A percentile compares a stretch with the other conserved stretches of the same genome.
These are phyloP conservation scores for Catostomus latipinnis DNA, from an alignment of 2,797 vertebrate species.

Conservation along the genomic window DNA sequence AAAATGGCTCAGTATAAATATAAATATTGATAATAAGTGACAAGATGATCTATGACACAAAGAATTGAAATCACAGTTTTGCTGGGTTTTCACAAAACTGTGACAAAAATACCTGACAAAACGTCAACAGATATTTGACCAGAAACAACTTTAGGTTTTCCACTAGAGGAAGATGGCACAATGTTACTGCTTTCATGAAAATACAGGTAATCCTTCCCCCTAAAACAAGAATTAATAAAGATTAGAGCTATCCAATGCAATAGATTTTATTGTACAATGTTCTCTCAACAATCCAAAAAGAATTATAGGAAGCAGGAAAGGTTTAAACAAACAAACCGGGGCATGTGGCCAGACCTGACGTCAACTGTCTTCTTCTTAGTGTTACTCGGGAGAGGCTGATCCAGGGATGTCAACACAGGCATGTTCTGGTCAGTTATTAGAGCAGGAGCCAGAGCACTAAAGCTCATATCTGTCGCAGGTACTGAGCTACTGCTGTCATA, in stretches of 20 bases:
- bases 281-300: neutral
- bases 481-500: constrained; percentile 80
- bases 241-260: neutral
- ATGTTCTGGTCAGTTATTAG: constrained; percentile 58
- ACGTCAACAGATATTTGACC: constrained; percentile 26
- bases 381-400: constrained; percentile 49
- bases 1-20: neutral
- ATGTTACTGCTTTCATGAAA: constrained; percentile 66
- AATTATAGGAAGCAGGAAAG: neutral
- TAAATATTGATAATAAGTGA: neutral
- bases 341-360: constrained; percentile 72
- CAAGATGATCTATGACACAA: neutral
- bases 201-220: constrained; percentile 84
- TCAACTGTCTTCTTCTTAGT: constrained; percentile 68
- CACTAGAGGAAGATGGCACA: neutral
- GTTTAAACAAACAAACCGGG: constrained; percentile 75
- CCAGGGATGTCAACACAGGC: constrained; percentile 60
- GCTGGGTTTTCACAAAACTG: neutral
- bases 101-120: constrained; percentile 48
- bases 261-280: neutral
- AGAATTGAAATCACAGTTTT: neutral
- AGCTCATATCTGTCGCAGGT: constrained; percentile 70
- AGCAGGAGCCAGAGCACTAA: constrained; percentile 56
- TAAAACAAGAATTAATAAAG: constrained; percentile 65
- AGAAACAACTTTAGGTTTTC: neutral